These are phyloP conservation scores for Australoheros facetus DNA, from an alignment of 2,797 vertebrate species.

Conservation along the genomic window DNA sequence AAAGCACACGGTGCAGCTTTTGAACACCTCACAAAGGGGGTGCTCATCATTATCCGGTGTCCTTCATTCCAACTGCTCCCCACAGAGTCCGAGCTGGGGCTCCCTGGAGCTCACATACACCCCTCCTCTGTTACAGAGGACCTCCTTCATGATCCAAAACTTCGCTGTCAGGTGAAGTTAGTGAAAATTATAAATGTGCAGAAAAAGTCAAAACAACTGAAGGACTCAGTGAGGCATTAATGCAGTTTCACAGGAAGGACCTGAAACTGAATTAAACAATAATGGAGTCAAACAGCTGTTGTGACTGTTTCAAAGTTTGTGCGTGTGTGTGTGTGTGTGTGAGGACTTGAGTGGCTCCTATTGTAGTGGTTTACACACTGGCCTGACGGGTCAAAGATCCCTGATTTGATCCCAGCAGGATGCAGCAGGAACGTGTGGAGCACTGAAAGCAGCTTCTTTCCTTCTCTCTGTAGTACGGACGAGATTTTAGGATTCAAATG, in stretches of 20 bases:
- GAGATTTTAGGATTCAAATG: too few species aligned
- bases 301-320: not conserved
- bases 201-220: not conserved
- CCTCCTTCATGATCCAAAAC: too few species aligned
- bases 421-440: too few species aligned
- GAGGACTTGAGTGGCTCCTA: not conserved
- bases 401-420: not conserved
- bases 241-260: not conserved
- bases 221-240: not conserved
- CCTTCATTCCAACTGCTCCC: too few species aligned
- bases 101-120: too few species aligned
- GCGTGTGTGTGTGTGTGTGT: not conserved
- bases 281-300: not conserved
- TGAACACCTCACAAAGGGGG: not conserved
- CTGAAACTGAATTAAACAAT: not conserved
- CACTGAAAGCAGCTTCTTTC: too few species aligned
- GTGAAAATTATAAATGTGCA: not conserved
- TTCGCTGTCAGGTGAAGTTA: not conserved
- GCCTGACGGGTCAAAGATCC: not conserved
- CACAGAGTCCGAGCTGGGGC: too few species aligned
- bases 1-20: not conserved
- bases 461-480: too few species aligned
- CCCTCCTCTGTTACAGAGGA: too few species aligned
- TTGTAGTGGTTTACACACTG: too few species aligned
- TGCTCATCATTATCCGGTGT: not conserved